Evolutionary conservation across 2,113 vertebrate species (phyloP).

Genomic region (Oreochromis niloticus): DNA sequence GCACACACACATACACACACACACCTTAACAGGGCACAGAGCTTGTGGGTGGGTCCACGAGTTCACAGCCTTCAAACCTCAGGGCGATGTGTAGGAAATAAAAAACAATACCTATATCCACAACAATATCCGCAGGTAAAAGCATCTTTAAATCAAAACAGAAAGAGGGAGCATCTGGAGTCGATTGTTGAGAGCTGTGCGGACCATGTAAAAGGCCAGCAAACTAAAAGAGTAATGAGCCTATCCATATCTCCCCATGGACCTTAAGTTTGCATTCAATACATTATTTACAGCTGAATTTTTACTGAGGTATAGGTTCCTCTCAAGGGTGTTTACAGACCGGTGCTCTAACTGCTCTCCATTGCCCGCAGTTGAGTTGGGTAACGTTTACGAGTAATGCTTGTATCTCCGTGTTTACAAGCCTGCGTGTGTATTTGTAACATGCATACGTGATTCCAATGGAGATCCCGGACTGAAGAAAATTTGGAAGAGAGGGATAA

Average conservation of each 20-base stretch:
- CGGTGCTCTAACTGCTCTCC: constrained; percentile 60
- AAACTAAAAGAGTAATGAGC: constrained; percentile 70
- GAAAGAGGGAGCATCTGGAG: constrained; percentile 51
- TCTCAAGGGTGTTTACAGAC: constrained; percentile 65
- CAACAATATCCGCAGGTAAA: constrained; percentile 73
- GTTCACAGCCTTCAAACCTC: constrained; percentile 59
- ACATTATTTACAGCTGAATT: constrained; percentile 74
- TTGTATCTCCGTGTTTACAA: constrained; percentile 16
- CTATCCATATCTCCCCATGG: constrained; percentile 62
- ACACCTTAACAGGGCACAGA: constrained; percentile 26
- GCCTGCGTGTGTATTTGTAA: not conserved
- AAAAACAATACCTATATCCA: constrained; percentile 67
- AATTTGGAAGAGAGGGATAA: not conserved
- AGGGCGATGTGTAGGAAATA: constrained; percentile 42
- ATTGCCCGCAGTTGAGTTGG: constrained; percentile 44
- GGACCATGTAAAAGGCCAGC: constrained; percentile 56
- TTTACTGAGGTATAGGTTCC: constrained; percentile 68
- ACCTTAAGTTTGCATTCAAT: constrained; percentile 74
- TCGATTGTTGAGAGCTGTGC: constrained; percentile 46
- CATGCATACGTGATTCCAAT: not conserved
- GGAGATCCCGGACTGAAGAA: not conserved
- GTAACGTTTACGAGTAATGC: constrained; percentile 14
- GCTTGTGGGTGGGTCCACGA: constrained; percentile 51
- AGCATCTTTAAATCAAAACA: constrained; percentile 69
- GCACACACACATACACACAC: not conserved